Evolutionary conservation across 2,113 vertebrate genomes (phyloP), one percentile per base, ranked within the genome.

Genomic region (Corapipo altera): DNA sequence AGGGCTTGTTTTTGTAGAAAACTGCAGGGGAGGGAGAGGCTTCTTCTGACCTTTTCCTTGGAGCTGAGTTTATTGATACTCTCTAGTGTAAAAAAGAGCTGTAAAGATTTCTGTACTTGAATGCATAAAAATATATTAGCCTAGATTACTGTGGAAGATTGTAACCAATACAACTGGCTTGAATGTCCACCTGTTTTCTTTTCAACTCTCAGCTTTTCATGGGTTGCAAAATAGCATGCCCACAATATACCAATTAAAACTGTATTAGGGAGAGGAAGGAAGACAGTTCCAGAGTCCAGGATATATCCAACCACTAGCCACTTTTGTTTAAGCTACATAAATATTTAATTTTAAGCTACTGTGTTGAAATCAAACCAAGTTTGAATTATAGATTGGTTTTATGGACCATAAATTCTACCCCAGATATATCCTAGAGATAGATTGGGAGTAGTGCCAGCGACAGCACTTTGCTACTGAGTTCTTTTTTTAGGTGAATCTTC

Each of bases 351-450:
- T 62, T 54, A 65, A 85, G 30, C 16, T 65, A 20, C 43, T 55
- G 5, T 48, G 46, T 37, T 77, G 90, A 73, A 94, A 90, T 69
- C n/a, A n/a, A 49, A 57, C 37, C 9, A 35, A 88, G 15, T n/a
- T n/a, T 64, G 30, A 64, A 52, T 55, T 83, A 70, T 46, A 74
- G 67, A 70, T 48, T 35, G 8, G 12, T 62, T 85, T 77, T 88
- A 55, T 65, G 67, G 54, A 43, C 26, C 37, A 48, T 51, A 73
- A 96, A 76, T 58, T 88, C 59, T 65, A 30, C 21, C 21, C 52
- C 0, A 0, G 27, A 30, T 85, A 20, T n/a, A 55, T 41, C 30
- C 17, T 67, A 3, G 33, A 52, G 43, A 48, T 4, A 64, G 15
- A 44, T 0, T 61, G 4, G 16, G 55, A 94, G 27, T 39, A n/a